Percentiles rank a stretch among this genome's conserved stretches.
These are phyloP conservation scores for Larimichthys polyactis DNA, from an alignment of 2,113 vertebrate genomes.

Conservation along the genomic window DNA sequence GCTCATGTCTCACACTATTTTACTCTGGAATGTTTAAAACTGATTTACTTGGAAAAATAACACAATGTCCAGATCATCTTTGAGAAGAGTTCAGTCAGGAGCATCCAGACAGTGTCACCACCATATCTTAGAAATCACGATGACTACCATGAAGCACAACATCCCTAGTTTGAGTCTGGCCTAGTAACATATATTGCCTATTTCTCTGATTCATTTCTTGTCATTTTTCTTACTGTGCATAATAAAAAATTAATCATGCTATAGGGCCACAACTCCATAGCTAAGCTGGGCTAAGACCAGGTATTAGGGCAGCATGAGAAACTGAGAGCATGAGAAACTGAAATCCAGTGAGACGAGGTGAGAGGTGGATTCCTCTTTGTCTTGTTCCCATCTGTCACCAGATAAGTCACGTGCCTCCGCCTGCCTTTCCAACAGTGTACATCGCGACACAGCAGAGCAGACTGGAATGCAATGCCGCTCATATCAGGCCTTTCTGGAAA, in stretches of 20 bases:
- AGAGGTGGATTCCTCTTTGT: conserved; percentile 37
- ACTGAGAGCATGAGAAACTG: conserved; percentile 17
- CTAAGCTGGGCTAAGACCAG: not conserved
- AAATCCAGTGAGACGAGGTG: conserved; percentile 14
- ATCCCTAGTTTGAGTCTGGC: not conserved
- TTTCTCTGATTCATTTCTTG: not conserved
- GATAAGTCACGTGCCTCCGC: conserved; percentile 37
- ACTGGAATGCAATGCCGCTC: conserved; percentile 50
- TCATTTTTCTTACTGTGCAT: not conserved
- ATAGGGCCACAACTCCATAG: not conserved
- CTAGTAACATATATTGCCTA: not conserved
- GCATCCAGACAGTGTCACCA: too few relatives aligned
- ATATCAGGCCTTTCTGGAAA: conserved; percentile 28
- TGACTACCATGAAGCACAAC: too few relatives aligned
- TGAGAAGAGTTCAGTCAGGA: too few relatives aligned
- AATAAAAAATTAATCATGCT: not conserved
- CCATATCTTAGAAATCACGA: not conserved
- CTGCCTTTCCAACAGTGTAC: conserved; percentile 40
- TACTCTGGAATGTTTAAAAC: not conserved
- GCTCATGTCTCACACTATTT: not conserved
- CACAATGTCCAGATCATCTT: not conserved
- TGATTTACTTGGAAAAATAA: not conserved
- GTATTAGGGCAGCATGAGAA: not conserved
- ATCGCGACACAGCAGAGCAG: conserved; percentile 5
- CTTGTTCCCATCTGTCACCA: conserved; percentile 53